Evolutionary conservation across 1,140 invertebrate species (phyloP).

Genomic region (Ganaspis sp.): DNA sequence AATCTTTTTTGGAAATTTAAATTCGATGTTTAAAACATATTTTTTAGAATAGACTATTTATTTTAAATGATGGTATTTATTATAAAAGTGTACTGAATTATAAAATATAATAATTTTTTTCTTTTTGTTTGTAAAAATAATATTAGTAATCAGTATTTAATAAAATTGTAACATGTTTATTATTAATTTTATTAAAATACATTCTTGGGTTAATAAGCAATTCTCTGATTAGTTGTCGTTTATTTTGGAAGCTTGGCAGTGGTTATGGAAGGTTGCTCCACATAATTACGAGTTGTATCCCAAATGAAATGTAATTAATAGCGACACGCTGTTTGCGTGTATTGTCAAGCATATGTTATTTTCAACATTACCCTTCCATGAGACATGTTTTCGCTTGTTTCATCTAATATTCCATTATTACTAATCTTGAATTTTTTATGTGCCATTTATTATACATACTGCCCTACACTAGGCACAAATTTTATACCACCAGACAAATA

Average conservation of each 20-base stretch:
- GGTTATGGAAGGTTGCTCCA: background rate
- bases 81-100: too few relatives aligned
- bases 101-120: too few relatives aligned
- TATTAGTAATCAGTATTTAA: too few relatives aligned
- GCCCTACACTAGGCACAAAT: too few relatives aligned
- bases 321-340: background rate
- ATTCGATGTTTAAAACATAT: too few relatives aligned
- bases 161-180: too few relatives aligned
- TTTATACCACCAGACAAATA: too few relatives aligned
- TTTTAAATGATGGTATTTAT: too few relatives aligned
- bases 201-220: background rate
- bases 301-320: slow-evolving; percentile 21
- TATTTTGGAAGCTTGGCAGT: background rate
- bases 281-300: background rate
- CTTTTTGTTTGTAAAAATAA: too few relatives aligned
- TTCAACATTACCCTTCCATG: background rate
- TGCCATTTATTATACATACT: background rate
- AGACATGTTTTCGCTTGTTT: background rate
- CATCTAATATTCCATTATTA: slow-evolving; percentile 5
- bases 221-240: background rate
- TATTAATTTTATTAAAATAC: too few relatives aligned
- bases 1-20: too few relatives aligned
- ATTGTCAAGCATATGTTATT: slow-evolving; percentile 17
- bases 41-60: too few relatives aligned
- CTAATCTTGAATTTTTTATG: background rate